phyloP scores from a whole-genome alignment of 1,140 invertebrate species.

The Pantala flavescens region DNA sequence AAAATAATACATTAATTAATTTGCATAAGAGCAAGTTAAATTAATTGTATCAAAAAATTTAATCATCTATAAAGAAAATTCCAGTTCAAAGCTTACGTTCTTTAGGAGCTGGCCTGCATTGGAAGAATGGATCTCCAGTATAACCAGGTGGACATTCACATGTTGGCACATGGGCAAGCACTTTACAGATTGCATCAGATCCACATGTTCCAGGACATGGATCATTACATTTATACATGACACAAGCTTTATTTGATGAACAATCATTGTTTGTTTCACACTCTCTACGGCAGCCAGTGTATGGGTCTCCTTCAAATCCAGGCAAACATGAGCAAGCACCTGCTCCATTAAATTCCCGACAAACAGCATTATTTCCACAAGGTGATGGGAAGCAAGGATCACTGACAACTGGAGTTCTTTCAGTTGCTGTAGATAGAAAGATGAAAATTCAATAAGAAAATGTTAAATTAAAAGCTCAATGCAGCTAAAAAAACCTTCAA shows the following conservation, averaged over 20 bases:
- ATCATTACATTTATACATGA: conserved; percentile 64
- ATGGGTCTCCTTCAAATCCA: conserved; percentile 67
- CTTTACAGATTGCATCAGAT: conserved; percentile 57
- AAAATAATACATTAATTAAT: too few species aligned
- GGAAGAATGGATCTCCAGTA: conserved; percentile 68
- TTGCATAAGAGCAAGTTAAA: too few species aligned
- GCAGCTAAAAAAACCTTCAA: background rate
- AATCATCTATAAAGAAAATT: too few species aligned
- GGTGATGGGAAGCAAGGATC: conserved; percentile 63
- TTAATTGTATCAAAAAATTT: too few species aligned
- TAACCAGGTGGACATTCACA: conserved; percentile 62
- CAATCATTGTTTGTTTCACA: conserved; percentile 69
- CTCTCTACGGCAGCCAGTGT: conserved; percentile 60
- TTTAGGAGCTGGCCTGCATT: conserved; percentile 33
- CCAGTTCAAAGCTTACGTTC: background rate
- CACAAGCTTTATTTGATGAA: conserved; percentile 50
- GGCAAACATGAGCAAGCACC: conserved; percentile 64
- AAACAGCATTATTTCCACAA: conserved; percentile 68
- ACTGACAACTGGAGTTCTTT: conserved; percentile 33
- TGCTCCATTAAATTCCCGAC: conserved; percentile 59
- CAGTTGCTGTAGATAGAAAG: conserved; percentile 30
- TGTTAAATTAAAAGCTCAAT: too few species aligned
- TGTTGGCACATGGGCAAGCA: conserved; percentile 60
- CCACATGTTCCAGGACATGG: conserved; percentile 66
- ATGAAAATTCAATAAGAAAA: background rate